Base-by-base conservation (phyloP, 2,797 vertebrate genomes). In the Borostomias antarcticus region DNA sequence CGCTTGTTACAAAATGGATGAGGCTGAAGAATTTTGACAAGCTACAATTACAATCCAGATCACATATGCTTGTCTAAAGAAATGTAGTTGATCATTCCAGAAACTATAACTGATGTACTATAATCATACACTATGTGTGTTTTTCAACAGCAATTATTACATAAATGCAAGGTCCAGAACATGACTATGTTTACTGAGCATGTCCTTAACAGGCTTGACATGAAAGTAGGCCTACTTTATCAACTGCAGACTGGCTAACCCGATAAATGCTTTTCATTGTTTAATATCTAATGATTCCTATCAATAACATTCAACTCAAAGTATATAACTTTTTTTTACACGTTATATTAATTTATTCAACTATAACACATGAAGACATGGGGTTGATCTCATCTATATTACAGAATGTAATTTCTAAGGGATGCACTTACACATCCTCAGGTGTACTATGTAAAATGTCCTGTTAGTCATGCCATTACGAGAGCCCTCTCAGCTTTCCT, bases 21-120 rank as follows among this genome's bases (percentile, higher is more conserved):
- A 71, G 72, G 75, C 60, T 82, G 68, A 66, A 32, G 56, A 56
- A 37, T 64, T 61, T 66, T 86, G 82, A 86, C 81, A 73, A 0
- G 50, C 40, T 17, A 15, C 47, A 53, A 51, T 60, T 52, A 48
- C 33, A 17, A 37, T 58, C 37, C 35, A 62, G 28, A 48, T 28
- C 40, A 48, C 35, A 47, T 48, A 48, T 32, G 40, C 40, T 47
- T 0, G 52, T 33, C 19, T 26, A 30, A 30, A 48, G 23, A 35
- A 26, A 43, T 23, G 58, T 19, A 17, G 56, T 25, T 35, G 32
- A 23, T 30, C 54, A 33, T 29, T 28, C 13, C 17, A 25, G 35
- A 60, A 33, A 60, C 7, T 23, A 21, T 30, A 33, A 13, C 21
- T 25, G 17, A n/a, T n/a, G 40, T 17, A 13, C 15, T 45, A 17